Evolutionary conservation across 2,113 vertebrate genomes (phyloP).

Genomic region (Motacilla alba): DNA sequence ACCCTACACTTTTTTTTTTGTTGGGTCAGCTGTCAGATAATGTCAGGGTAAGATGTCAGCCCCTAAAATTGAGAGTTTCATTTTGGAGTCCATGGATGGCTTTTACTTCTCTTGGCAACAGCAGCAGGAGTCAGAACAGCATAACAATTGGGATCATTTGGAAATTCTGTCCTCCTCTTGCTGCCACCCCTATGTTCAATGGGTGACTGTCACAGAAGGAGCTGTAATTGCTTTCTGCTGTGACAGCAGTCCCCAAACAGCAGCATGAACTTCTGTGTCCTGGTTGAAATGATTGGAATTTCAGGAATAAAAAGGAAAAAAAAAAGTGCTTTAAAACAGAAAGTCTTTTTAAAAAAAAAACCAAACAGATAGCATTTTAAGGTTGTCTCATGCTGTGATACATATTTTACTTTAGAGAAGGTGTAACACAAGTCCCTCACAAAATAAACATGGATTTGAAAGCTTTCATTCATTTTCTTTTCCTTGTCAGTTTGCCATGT

Average conservation of each 20-base stretch:
- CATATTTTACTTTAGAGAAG: background rate
- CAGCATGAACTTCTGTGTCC: background rate
- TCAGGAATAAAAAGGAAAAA: background rate
- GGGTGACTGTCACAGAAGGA: background rate
- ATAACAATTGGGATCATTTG: background rate
- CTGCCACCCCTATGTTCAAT: background rate
- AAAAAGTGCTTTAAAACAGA: background rate
- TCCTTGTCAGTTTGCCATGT: conserved; percentile 92
- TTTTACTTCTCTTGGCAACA: background rate
- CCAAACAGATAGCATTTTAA: background rate
- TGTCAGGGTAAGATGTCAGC: background rate
- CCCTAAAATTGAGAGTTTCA: background rate
- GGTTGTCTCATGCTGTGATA: background rate
- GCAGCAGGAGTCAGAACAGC: background rate
- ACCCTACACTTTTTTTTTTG: background rate
- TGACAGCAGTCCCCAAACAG: background rate
- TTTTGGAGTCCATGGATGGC: background rate
- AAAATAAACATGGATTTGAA: background rate
- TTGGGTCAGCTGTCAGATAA: background rate
- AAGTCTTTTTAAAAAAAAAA: background rate
- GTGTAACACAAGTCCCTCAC: background rate
- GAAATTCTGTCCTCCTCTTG: background rate
- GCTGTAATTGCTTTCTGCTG: background rate
- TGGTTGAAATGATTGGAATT: background rate
- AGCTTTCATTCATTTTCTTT: background rate